Evolutionary conservation across 2,888 invertebrate species (phyloP).

Genomic region (Spatulosminthurus flaviceps): DNA sequence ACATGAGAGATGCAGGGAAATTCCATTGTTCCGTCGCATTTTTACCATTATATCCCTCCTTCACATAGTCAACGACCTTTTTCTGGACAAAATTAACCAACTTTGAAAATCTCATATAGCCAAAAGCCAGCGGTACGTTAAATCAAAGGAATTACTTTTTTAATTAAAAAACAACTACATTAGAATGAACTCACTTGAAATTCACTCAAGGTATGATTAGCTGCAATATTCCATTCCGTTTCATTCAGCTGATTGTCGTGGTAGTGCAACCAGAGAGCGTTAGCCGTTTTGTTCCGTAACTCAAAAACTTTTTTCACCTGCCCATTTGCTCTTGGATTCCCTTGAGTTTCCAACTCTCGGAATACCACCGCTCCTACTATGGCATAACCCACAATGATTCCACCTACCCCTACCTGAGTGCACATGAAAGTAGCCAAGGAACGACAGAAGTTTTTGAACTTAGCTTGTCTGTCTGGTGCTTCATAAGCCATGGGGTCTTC

Average conservation of each 20-base stretch:
- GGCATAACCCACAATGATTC: constrained; percentile 85
- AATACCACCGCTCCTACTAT: constrained; percentile 85
- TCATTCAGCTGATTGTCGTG: constrained; percentile 77
- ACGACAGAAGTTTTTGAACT: constrained; percentile 84
- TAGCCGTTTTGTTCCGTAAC: constrained; percentile 66
- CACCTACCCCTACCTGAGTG: constrained; percentile 86
- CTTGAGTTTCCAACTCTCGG: constrained; percentile 76
- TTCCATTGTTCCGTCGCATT: constrained; percentile 79
- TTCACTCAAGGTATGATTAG: constrained; percentile 72
- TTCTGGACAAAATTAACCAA: constrained; percentile 64
- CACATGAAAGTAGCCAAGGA: constrained; percentile 91
- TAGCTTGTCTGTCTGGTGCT: constrained; percentile 75
- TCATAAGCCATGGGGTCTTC: constrained; percentile 48
- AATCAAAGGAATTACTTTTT: too few species aligned
- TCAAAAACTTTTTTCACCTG: constrained; percentile 50
- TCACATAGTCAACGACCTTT: constrained; percentile 74
- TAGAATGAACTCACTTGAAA: constrained; percentile 70
- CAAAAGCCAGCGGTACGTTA: too few species aligned
- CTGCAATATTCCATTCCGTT: constrained; percentile 72
- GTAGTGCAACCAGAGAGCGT: constrained; percentile 73
- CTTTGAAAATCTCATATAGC: neutral
- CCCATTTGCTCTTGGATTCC: constrained; percentile 58
- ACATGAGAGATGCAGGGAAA: constrained; percentile 88
- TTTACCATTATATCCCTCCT: constrained; percentile 77
- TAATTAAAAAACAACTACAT: too few species aligned